Base-by-base conservation (phyloP, 2,113 vertebrate species). In the Apteryx owenii region DNA sequence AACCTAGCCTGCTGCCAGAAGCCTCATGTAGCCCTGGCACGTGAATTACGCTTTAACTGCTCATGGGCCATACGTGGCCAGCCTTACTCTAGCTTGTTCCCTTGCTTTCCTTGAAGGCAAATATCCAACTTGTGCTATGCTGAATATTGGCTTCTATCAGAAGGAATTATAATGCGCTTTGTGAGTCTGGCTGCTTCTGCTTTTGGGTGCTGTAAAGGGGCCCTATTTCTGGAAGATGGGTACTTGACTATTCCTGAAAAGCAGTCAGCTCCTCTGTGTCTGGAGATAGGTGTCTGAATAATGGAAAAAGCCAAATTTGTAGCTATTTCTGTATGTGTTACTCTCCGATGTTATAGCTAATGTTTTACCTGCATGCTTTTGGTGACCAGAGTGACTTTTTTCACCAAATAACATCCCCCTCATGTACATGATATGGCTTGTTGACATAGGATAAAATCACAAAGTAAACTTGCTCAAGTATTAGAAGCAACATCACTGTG, bases 181-280 rank as follows among this genome's bases (percentile, higher is more conserved):
- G 68, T 53, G 61, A 21, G 44, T 84, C 51, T 51, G 68, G 5
- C 31, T n/a, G 65, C 80, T 80, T 25, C 50, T 62, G 23, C 1
- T 72, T 91, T 79, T 1, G 4, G 62, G 44, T 82, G 78, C 61
- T 0, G 0, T 48, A 48, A 53, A 82, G 48, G n/a, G 58, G 26
- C 31, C 0, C 17, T 12, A 15, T n/a, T 71, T 71, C 50, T 50
- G 46, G 5, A 33, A 51, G 48, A 65, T 88, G 82, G 77, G 42
- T 87, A 23, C 48, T 70, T 65, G 33, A 5, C 65, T 72, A 33
- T 96, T 96, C 70, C 92, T 95, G 89, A 79, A 95, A 93, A 93
- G 90, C 72, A 71, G 46, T 73, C 61, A 81, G 40, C 38, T 79
- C 20, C 70, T 58, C 53, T 71, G 9, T 87, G 70, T 42, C 36